phyloP scores from a whole-genome alignment of 2,888 invertebrate species.

The Anoncus sp. region DNA sequence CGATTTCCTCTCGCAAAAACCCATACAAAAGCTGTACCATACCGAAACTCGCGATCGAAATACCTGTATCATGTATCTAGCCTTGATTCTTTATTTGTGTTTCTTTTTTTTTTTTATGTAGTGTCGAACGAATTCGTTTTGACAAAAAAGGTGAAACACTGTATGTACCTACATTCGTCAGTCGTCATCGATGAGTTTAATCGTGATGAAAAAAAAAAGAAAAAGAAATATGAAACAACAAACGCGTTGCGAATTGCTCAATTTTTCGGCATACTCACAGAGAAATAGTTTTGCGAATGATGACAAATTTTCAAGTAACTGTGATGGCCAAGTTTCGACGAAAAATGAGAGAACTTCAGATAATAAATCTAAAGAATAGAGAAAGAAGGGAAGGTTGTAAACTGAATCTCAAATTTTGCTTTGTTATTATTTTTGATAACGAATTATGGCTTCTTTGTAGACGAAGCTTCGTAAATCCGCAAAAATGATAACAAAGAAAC shows the following conservation, averaged over 20 bases:
- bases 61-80: constrained; percentile 26
- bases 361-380: too few species aligned
- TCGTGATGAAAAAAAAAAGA: constrained; percentile 5
- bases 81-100: constrained; percentile 3
- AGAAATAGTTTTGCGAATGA: too few species aligned
- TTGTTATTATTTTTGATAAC: too few species aligned
- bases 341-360: too few species aligned
- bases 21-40: constrained; percentile 8
- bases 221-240: background rate
- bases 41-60: constrained; percentile 4
- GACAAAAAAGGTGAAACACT: constrained; percentile 13
- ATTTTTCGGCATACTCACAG: too few species aligned
- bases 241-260: background rate
- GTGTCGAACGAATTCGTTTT: background rate
- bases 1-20: constrained; percentile 14
- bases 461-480: too few species aligned
- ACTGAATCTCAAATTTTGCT: too few species aligned
- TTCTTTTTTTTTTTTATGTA: background rate
- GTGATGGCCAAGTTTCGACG: too few species aligned
- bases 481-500: too few species aligned
- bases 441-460: too few species aligned
- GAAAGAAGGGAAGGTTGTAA: too few species aligned
- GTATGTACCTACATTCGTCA: background rate
- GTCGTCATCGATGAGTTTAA: constrained; percentile 6
- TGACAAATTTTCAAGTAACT: too few species aligned